Conservation (phyloP, 2,797 vertebrate genomes). For the Bufotes viridis region DNA sequence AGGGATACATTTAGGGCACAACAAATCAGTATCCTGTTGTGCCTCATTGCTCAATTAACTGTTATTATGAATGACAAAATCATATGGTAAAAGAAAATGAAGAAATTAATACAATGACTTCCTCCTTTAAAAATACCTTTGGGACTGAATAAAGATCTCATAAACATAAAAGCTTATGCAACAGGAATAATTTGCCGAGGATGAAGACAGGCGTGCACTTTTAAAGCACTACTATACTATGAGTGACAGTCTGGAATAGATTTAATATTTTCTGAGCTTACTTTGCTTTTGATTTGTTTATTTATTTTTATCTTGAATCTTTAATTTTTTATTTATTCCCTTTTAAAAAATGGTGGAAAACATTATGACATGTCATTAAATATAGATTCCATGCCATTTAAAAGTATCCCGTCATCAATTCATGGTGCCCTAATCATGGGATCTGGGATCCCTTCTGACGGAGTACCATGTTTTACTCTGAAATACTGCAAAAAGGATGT, state of each 20-base stretch:
- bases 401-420: no score
- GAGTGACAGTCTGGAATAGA: neutral
- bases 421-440: no score
- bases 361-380: no score
- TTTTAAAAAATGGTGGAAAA: no score
- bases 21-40: constrained; percentile 63
- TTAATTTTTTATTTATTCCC: neutral
- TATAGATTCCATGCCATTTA: no score
- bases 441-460: no score
- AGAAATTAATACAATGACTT: constrained; percentile 63
- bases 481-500: no score
- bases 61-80: constrained; percentile 64
- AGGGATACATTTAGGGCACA: constrained; percentile 62
- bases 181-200: constrained; percentile 58
- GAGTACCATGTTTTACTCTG: no score
- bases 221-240: constrained; percentile 26
- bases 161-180: constrained; percentile 63
- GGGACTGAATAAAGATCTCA: constrained; percentile 60
- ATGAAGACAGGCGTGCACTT: constrained; percentile 41
- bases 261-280: neutral
- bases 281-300: neutral
- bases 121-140: constrained; percentile 61
- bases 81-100: constrained; percentile 64
- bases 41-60: constrained; percentile 63
- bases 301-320: neutral